Evolutionary conservation across 2,797 vertebrate genomes (phyloP).

Genomic region (Diplodus puntazzo): DNA sequence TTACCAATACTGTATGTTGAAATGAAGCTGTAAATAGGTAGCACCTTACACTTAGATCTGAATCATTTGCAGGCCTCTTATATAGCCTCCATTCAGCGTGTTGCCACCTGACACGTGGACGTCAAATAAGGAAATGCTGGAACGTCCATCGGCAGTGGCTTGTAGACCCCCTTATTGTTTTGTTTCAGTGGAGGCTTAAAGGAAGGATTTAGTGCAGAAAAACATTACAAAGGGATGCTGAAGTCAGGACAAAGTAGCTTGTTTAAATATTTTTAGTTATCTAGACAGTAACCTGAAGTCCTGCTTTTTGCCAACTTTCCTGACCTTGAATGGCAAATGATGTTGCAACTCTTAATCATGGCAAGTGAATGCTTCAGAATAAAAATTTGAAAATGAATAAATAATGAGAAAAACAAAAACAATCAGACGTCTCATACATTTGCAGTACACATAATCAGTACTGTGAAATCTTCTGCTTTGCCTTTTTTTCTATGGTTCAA

Average conservation of each 20-base stretch:
- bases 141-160: slow-evolving; percentile 58
- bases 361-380: slow-evolving; percentile 40
- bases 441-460: slow-evolving; percentile 54
- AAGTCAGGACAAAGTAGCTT: slow-evolving; percentile 50
- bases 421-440: slow-evolving; percentile 40
- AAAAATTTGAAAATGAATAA: slow-evolving; percentile 20
- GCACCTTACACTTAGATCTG: slow-evolving; percentile 52
- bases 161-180: slow-evolving; percentile 30
- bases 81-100: slow-evolving; percentile 39
- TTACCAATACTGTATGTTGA: slow-evolving; percentile 62
- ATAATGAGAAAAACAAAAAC: slow-evolving; percentile 8
- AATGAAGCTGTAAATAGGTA: slow-evolving; percentile 75
- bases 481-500: slow-evolving; percentile 49
- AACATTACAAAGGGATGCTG: slow-evolving; percentile 32
- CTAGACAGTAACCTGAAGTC: slow-evolving; percentile 41
- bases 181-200: slow-evolving; percentile 42
- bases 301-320: slow-evolving; percentile 33
- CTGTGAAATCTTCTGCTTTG: slow-evolving; percentile 63
- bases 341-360: slow-evolving; percentile 36
- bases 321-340: slow-evolving; percentile 31
- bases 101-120: slow-evolving; percentile 34
- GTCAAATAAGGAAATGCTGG: slow-evolving; percentile 50
- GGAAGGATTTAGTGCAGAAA: slow-evolving; percentile 45
- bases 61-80: slow-evolving; percentile 61
- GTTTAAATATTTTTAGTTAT: slow-evolving; percentile 40